Percentiles rank a stretch among this genome's conserved stretches.
Conservation (phyloP, 2,888 invertebrate species). For the Andrena bucephala region DNA sequence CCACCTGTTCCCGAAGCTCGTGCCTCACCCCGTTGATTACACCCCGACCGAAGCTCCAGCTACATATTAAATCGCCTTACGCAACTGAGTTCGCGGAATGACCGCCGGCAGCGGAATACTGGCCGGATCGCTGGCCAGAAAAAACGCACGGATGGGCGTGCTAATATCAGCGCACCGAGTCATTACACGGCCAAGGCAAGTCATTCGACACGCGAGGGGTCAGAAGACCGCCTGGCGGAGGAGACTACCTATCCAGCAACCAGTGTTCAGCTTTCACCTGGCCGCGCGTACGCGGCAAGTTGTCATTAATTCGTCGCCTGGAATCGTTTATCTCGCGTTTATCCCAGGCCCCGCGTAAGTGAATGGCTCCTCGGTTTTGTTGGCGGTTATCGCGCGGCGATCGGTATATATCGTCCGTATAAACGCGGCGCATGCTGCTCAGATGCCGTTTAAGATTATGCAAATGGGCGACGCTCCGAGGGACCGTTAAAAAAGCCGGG, state of each 20-base stretch:
- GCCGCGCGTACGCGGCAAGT: slow-evolving; percentile 27
- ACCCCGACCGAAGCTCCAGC: not conserved
- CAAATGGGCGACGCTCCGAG: slow-evolving; percentile 63
- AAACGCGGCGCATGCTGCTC: slow-evolving; percentile 46
- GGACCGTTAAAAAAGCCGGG: slow-evolving; percentile 40
- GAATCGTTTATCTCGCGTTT: slow-evolving; percentile 57
- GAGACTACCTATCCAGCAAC: slow-evolving; percentile 39
- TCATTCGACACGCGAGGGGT: slow-evolving; percentile 58
- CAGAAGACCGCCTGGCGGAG: slow-evolving; percentile 28
- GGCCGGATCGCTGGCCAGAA: slow-evolving; percentile 13
- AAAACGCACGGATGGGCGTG: slow-evolving; percentile 42
- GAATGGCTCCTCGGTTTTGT: slow-evolving; percentile 31
- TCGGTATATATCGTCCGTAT: slow-evolving; percentile 60
- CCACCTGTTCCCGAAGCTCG: slow-evolving; percentile 3
- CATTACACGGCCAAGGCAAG: slow-evolving; percentile 51
- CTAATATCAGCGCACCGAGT: slow-evolving; percentile 37
- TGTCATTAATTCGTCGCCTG: slow-evolving; percentile 67
- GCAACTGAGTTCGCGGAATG: slow-evolving; percentile 31
- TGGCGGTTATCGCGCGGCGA: slow-evolving; percentile 53
- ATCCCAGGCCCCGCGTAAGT: slow-evolving; percentile 33
- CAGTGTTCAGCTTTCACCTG: slow-evolving; percentile 58
- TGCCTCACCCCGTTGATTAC: not conserved
- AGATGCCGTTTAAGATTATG: slow-evolving; percentile 69
- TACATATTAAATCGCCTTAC: slow-evolving; percentile 5
- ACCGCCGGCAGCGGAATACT: slow-evolving; percentile 8